Percentiles rank a stretch among this genome's conserved stretches.
Evolutionary conservation across 92 coral and sea anemone species (phyloP).

Genomic region (Montipora capitata): DNA sequence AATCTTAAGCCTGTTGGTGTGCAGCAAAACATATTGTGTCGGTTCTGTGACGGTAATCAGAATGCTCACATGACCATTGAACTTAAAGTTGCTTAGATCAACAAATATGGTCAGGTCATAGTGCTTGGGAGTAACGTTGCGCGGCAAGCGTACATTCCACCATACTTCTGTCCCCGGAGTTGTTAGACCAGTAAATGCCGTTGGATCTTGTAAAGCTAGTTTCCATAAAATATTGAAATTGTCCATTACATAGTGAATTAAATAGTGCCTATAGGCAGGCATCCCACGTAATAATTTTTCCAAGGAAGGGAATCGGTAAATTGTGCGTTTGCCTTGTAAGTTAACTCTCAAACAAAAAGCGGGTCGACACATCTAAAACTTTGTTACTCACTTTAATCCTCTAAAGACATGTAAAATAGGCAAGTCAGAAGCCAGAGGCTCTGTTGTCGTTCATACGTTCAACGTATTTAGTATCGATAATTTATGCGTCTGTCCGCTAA

Average conservation of each 20-base stretch:
- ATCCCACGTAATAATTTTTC: too few relatives aligned
- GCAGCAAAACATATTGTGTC: constrained; percentile 73
- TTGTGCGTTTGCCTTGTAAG: too few relatives aligned
- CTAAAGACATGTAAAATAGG: too few relatives aligned
- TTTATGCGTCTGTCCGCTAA: too few relatives aligned
- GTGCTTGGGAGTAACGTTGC: constrained; percentile 64
- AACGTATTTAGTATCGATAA: too few relatives aligned
- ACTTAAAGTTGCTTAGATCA: constrained; percentile 55
- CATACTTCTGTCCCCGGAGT: constrained; percentile 70
- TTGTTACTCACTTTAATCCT: too few relatives aligned
- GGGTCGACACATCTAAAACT: too few relatives aligned
- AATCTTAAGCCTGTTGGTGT: constrained; percentile 74
- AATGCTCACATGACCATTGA: constrained; percentile 75
- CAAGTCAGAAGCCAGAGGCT: too few relatives aligned
- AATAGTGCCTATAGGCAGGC: too few relatives aligned
- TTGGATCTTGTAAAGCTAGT: background rate
- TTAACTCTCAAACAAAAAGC: too few relatives aligned
- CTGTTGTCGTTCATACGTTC: too few relatives aligned
- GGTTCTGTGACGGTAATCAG: constrained; percentile 47
- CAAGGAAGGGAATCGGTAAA: too few relatives aligned
- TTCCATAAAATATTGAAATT: background rate
- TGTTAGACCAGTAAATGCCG: constrained; percentile 39
- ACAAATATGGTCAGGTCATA: constrained; percentile 73
- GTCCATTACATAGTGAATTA: background rate
- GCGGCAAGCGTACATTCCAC: constrained; percentile 86